Evolutionary conservation across 2,113 vertebrate genomes (phyloP).

Genomic region (Cephalopterus ornatus): DNA sequence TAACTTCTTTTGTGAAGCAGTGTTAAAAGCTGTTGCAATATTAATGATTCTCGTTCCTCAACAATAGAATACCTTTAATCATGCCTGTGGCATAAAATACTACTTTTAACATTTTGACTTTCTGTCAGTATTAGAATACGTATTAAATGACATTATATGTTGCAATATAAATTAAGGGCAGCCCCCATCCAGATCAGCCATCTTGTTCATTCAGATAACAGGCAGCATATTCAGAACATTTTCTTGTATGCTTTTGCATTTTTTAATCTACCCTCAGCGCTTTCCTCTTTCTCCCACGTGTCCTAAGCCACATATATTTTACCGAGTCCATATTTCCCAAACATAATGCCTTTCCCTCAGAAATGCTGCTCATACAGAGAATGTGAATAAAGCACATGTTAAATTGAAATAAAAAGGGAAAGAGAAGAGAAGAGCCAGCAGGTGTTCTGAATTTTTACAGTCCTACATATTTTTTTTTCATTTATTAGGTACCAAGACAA

Average conservation of each 20-base stretch:
- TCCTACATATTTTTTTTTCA: neutral
- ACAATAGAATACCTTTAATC: neutral
- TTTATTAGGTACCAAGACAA: neutral
- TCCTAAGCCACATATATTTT: neutral
- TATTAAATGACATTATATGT: neutral
- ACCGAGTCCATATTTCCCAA: neutral
- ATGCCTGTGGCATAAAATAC: neutral
- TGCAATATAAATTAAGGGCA: neutral
- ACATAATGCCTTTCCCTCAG: neutral
- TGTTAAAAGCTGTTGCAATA: neutral
- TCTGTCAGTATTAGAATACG: neutral
- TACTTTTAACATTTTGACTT: constrained; percentile 14
- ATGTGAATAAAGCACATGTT: neutral
- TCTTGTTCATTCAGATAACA: neutral
- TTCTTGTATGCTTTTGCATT: neutral
- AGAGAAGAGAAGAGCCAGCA: neutral
- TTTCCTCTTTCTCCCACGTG: neutral
- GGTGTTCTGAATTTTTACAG: neutral
- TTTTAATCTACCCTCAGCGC: neutral
- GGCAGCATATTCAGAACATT: neutral
- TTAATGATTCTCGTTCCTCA: neutral
- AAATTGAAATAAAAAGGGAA: neutral
- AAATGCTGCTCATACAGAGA: neutral
- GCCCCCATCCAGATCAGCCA: neutral
- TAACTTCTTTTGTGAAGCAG: neutral